Evolutionary conservation across 2,113 vertebrate species (phyloP).

Genomic region (Leptocoma aspasia): DNA sequence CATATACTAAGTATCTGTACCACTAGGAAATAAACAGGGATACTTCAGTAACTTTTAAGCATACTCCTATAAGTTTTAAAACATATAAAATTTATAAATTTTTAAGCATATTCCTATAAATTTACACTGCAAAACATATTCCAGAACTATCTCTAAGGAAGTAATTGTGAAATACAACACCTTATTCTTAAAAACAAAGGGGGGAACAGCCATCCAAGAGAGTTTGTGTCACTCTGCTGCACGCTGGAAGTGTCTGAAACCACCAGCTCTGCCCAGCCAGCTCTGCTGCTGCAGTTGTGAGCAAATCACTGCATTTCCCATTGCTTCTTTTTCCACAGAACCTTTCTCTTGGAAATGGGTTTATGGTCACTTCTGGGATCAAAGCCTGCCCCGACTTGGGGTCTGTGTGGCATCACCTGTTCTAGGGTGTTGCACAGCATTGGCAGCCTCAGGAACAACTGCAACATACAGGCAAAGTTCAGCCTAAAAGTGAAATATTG

Average conservation of each 20-base stretch:
- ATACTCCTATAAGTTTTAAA: background rate
- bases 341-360: background rate
- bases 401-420: background rate
- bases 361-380: background rate
- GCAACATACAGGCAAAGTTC: background rate
- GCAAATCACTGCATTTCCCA: background rate
- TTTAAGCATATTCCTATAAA: background rate
- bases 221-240: background rate
- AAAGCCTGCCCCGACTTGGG: fast-evolving
- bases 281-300: background rate
- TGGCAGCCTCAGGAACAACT: background rate
- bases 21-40: background rate
- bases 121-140: background rate
- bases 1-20: background rate
- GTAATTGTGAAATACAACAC: background rate
- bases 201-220: background rate
- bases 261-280: background rate
- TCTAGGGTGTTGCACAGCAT: background rate
- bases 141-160: background rate
- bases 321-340: background rate
- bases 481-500: background rate
- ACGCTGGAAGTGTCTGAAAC: background rate
- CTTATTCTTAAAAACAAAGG: background rate
- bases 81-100: too few relatives aligned
- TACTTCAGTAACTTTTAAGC: background rate